Evolutionary conservation across 2,888 invertebrate species (phyloP), one percentile per base, ranked within the genome.

Genomic region (Drosophila mimica): DNA sequence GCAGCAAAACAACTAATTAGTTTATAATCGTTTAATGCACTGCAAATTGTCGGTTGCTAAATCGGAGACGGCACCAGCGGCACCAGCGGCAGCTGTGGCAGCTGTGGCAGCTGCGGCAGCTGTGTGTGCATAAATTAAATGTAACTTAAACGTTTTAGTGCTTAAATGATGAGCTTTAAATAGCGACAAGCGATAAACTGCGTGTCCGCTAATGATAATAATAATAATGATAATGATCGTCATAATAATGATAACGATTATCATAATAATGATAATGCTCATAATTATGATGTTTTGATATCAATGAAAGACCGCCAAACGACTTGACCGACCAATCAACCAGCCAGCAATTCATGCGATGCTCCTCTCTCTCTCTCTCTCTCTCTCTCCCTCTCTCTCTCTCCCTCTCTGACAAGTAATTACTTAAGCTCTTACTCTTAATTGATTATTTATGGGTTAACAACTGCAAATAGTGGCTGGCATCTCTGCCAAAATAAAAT

Each of bases 101-200:
- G 9, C 9, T 0, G 17, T 7, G 17, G 17, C 17, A 38, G 4
- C 17, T 0, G 20, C 2, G 9, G 33, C 8, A 40, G 20, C n/a
- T 79, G 83, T 86, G 87, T 85, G 84, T 87, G 84, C 84, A 85
- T 85, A 85, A 88, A 85, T 85, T 85, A 85, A 88, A 85, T 85
- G 86, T 82, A 85, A 88, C 79, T 85, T 83, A 88, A 85, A 89
- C 82, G 89, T 78, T 85, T 77, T 79, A 71, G 57, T 71, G 82
- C 68, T 70, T 70, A 83, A 88, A 76, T 67, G 73, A 81, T 81
- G 76, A 76, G 78, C 80, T 78, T 78, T 78, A 78, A 80, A 78
- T 78, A 68, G 80, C 78, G 80, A 72, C 78, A 62, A 58, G 76
- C 78, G 78, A 79, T 76, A 75, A 79, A 79, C 71, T 58, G 71